Conservation (phyloP, 1,140 invertebrate genomes). For the Macrostomum lignano region DNA sequence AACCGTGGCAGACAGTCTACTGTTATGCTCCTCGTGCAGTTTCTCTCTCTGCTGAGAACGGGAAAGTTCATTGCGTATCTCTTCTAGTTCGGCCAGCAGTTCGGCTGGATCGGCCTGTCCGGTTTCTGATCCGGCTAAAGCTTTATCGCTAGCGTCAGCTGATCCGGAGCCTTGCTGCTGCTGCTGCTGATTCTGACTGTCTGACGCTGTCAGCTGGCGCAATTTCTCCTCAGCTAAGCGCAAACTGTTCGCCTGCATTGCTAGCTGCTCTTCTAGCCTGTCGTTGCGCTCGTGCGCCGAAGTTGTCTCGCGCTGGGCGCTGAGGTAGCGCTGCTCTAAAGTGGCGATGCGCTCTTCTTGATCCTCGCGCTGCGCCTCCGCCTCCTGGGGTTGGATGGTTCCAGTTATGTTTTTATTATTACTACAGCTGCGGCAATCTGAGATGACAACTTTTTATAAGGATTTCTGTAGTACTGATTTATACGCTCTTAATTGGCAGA, state of each 20-base stretch:
- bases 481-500: no score
- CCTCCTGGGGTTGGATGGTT: slow-evolving; percentile 2
- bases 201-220: slow-evolving; percentile 49
- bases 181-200: no score
- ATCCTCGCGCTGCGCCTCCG: slow-evolving; percentile 84
- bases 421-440: no score
- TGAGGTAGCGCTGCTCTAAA: slow-evolving; percentile 50
- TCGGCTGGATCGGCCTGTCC: no score
- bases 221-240: slow-evolving; percentile 73
- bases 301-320: slow-evolving; percentile 83
- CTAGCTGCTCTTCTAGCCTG: slow-evolving; percentile 80
- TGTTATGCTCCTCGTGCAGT: slow-evolving; percentile 98
- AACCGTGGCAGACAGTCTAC: slow-evolving; percentile 60
- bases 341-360: slow-evolving; percentile 66
- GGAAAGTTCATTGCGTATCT: slow-evolving; percentile 23
- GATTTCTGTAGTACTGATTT: no score
- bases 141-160: no score
- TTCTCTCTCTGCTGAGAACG: slow-evolving; percentile 64
- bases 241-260: slow-evolving; percentile 70
- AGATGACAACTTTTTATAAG: no score
- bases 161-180: no score
- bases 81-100: background rate
- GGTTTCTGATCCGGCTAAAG: no score
- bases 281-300: slow-evolving; percentile 88
- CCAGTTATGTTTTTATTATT: no score